Base-by-base conservation (phyloP, 1,140 invertebrate genomes). In the Trypoxylus dichotomus region DNA sequence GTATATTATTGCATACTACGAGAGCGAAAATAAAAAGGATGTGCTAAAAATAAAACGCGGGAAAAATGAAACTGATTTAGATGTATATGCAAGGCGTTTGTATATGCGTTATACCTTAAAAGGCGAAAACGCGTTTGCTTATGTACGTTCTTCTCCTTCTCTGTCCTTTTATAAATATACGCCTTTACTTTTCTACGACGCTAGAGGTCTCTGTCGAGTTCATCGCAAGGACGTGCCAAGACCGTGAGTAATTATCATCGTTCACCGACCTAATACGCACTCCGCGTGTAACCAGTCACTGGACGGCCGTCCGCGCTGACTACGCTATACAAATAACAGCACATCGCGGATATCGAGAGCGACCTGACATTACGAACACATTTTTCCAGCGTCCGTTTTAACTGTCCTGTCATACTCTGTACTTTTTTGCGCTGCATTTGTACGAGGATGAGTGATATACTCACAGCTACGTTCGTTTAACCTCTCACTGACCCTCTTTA, bases 211-310 rank as follows among this genome's bases (percentile, higher is more conserved):
- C 60, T 68, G 60, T 68, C 60, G 60, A 29, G 60, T 68, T 68
- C 60, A 68, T 29, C 60, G 60, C 60, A 68, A 68, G 60, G 60
- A 68, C 60, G 60, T 68, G 60, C 60, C 60, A 29, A 68, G 60
- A 68, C 60, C 60, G 60, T 68, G 60, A 68, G 60, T 68, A 68
- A 68, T 68, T 68, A 68, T 68, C 60, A 13, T 68, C 60, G 60
- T 68, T 68, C 60, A 68, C 60, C 60, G 60, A 68, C 60, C 60
- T 24, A 68, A 68, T 68, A 68, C 60, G 21, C 15, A 54, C 47
- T 19, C 47, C 19, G 13, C 47, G 47, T 5, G 19, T 24, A 68
- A 68, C 60, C 60, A 68, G 60, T 29, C 60, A 68, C 21, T 29
- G 60, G 19, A 68, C 60, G 25, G 21, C 60, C 47, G 15, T 54